Conservation (phyloP, 1,140 invertebrate species). For the Pseudachorutes palmiensis region DNA sequence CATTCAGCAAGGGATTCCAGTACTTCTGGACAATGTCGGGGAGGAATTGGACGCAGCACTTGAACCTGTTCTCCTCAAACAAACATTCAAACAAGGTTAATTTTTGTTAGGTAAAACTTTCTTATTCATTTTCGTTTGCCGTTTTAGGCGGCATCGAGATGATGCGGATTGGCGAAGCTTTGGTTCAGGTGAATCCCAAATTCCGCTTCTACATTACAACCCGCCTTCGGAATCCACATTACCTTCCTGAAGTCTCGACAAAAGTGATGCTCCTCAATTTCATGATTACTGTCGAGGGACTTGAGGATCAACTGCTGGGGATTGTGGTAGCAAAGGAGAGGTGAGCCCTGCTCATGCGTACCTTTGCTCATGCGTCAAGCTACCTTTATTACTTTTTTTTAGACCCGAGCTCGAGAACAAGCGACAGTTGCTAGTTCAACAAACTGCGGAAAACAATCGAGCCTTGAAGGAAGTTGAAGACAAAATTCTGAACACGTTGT, state of each 20-base stretch:
- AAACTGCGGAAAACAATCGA: constrained; percentile 74
- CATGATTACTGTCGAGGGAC: constrained; percentile 86
- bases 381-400: too few relatives aligned
- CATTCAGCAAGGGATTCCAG: constrained; percentile 49
- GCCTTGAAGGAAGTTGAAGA: constrained; percentile 60
- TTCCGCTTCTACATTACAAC: constrained; percentile 92
- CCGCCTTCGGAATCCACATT: constrained; percentile 80
- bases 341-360: constrained; percentile 47
- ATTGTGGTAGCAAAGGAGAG: constrained; percentile 85
- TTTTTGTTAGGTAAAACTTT: too few relatives aligned
- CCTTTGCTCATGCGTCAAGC: too few relatives aligned
- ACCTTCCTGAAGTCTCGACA: constrained; percentile 65
- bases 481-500: constrained; percentile 55
- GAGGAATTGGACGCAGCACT: constrained; percentile 51
- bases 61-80: constrained; percentile 48
- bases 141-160: constrained; percentile 27
- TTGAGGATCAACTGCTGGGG: constrained; percentile 83
- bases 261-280: constrained; percentile 85
- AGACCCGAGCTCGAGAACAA: constrained; percentile 82
- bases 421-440: constrained; percentile 83
- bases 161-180: constrained; percentile 62
- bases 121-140: too few relatives aligned
- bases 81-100: constrained; percentile 52
- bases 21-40: constrained; percentile 47
- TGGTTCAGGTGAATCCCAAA: constrained; percentile 67